Conservation (phyloP, 2,888 invertebrate genomes). For the Agrochola circellaris region DNA sequence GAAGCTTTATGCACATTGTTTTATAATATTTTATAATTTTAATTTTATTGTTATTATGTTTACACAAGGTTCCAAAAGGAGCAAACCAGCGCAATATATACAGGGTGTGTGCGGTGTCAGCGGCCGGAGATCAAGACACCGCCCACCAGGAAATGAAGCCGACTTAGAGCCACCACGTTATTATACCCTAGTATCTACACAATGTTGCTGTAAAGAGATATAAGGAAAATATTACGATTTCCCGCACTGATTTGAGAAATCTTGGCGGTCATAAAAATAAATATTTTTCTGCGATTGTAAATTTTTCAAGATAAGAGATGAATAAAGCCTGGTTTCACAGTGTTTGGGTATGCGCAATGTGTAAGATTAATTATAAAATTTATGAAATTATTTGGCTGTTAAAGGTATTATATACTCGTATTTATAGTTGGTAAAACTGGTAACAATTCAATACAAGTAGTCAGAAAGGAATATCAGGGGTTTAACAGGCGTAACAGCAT, state of each 20-base stretch:
- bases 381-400: too few species aligned
- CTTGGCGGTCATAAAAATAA: conserved; percentile 35
- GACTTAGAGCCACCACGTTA: conserved; percentile 69
- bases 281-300: conserved; percentile 23
- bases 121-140: conserved; percentile 73
- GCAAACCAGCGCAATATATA: conserved; percentile 59
- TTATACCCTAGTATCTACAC: conserved; percentile 61
- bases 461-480: background rate
- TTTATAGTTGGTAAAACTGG: background rate
- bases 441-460: background rate
- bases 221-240: conserved; percentile 59
- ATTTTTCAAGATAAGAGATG: conserved; percentile 23
- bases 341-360: background rate
- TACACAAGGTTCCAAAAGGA: conserved; percentile 22
- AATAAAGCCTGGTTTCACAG: background rate
- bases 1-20: background rate
- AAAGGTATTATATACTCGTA: background rate
- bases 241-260: conserved; percentile 55
- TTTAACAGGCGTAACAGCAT: background rate
- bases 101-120: conserved; percentile 66
- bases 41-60: background rate
- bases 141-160: conserved; percentile 71
- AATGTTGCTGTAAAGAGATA: conserved; percentile 58
- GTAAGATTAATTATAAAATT: background rate
- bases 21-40: background rate